phyloP scores from a whole-genome alignment of 2,113 vertebrate species.

The Aix galericulata region DNA sequence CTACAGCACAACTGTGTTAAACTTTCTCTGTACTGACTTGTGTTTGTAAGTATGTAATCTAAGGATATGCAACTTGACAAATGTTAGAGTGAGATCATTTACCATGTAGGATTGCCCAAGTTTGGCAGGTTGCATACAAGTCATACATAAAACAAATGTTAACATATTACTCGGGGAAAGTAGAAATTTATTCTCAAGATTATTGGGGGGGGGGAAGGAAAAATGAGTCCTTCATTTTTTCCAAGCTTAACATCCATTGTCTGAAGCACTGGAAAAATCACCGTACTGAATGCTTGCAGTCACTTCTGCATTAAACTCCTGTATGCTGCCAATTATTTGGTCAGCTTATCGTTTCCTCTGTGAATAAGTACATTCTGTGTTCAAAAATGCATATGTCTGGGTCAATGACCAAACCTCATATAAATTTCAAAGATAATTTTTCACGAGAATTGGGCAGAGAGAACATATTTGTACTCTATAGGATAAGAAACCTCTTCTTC shows the following conservation, averaged over 20 bases:
- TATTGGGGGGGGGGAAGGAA: background rate
- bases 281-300: background rate
- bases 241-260: background rate
- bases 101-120: background rate
- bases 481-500: background rate
- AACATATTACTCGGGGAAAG: background rate
- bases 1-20: background rate
- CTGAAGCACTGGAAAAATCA: background rate
- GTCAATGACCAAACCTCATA: background rate
- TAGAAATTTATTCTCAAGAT: background rate
- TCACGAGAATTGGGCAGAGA: background rate
- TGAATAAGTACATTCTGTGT: background rate
- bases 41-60: background rate
- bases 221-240: background rate
- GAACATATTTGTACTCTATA: background rate
- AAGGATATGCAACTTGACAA: background rate
- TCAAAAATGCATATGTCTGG: background rate
- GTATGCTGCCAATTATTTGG: background rate
- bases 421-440: background rate
- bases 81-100: background rate
- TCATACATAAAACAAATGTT: constrained; percentile 3
- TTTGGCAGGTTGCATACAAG: background rate
- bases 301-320: background rate
- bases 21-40: background rate
- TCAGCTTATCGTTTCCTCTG: background rate